Evolutionary conservation across 2,888 invertebrate species (phyloP), one percentile per base, ranked within the genome.

Genomic region (Lobophora halterata): DNA sequence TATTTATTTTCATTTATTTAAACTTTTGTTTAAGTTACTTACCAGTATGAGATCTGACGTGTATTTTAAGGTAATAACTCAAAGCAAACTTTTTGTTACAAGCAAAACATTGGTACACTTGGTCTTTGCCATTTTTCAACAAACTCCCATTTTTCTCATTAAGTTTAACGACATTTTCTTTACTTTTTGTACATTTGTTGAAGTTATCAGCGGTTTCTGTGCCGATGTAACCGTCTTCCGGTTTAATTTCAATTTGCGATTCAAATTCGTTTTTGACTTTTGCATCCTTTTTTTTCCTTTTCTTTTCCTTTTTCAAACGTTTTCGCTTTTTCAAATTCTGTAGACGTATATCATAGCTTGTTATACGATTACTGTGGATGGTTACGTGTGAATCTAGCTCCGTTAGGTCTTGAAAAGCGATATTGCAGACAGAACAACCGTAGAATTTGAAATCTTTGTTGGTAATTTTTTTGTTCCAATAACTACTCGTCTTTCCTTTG

Each of bases 11-110:
- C n/a, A n/a, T n/a, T n/a, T n/a, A n/a, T n/a, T n/a, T n/a, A n/a
- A n/a, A n/a, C n/a, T n/a, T n/a, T n/a, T n/a, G n/a, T 16, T 5
- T 19, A 6, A 29, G 9, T 23, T 17, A 34, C 53, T 46, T 42
- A 85, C 86, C 86, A 42, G 86, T 87, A 49, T 87, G 86, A 0
- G 86, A 86, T 23, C 86, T 60, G 0, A 87, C 86, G 21, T 87
- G 86, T 4, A 87, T 49, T 27, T 81, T 79, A 24, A 87, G 62
- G 45, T 87, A 87, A 40, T 87, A 87, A 46, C 86, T 82, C 9
- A 87, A 49, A 0, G 76, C 68, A 27, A 87, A 87, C 34, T 82
- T 79, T 27, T 86, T 87, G 17, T 74, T 66, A 46, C 86, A 87
- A 0, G 77, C 82, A 50, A 79, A 85, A 48, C 86, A 87, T 54